phyloP scores from a whole-genome alignment of 1,140 invertebrate genomes.

The Papilio dardanus region DNA sequence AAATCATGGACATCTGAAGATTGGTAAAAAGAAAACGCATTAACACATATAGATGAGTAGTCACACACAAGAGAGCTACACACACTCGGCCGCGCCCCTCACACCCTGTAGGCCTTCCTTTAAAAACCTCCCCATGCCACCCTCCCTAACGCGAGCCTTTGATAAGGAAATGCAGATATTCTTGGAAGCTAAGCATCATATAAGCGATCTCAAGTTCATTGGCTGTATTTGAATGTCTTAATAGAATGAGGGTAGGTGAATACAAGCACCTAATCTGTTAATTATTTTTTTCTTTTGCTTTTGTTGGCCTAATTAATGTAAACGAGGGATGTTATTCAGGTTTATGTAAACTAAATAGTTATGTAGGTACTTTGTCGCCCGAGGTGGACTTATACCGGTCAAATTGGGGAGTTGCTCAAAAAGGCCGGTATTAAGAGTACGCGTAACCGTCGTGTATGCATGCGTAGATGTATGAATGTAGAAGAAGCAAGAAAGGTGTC shows the following conservation, averaged over 20 bases:
- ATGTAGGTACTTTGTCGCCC: no score
- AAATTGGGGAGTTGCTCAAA: no score
- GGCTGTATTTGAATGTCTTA: constrained; percentile 65
- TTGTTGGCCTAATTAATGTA: neutral
- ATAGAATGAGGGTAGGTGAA: constrained; percentile 47
- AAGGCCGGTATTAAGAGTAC: no score
- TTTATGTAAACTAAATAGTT: no score
- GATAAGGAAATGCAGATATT: constrained; percentile 82
- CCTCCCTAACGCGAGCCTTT: constrained; percentile 63
- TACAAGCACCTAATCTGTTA: neutral
- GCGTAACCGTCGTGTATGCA: no score
- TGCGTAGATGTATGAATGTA: no score
- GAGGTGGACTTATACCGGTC: no score
- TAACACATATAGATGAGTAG: constrained; percentile 38
- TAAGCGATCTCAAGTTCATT: constrained; percentile 64
- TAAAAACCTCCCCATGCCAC: constrained; percentile 64
- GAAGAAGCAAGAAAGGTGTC: no score
- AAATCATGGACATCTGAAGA: constrained; percentile 61
- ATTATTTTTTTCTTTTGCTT: neutral
- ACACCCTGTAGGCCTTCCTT: constrained; percentile 56
- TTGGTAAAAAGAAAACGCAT: constrained; percentile 60
- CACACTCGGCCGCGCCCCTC: constrained; percentile 55
- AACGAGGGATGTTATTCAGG: no score
- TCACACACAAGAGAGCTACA: constrained; percentile 33
- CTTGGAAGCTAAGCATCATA: constrained; percentile 77